These are phyloP conservation scores for Mugil cephalus DNA, from an alignment of 2,113 vertebrate genomes.

Conservation along the genomic window DNA sequence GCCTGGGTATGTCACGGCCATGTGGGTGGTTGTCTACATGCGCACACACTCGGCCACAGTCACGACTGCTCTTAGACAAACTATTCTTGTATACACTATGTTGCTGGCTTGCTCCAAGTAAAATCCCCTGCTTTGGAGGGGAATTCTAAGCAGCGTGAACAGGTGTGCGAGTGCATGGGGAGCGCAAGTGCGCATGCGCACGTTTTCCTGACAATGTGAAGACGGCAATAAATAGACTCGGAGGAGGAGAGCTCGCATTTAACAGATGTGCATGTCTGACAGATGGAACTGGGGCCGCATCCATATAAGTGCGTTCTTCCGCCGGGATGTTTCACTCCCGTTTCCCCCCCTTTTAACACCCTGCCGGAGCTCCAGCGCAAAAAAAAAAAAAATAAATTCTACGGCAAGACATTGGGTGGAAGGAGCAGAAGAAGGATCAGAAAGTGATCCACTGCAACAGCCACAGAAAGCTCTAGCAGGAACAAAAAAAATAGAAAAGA, in stretches of 20 bases:
- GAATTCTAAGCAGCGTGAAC: constrained; percentile 71
- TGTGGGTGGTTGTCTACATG: constrained; percentile 79
- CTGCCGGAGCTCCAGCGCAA: constrained; percentile 3
- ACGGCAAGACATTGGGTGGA: constrained; percentile 11
- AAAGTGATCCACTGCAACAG: constrained; percentile 57
- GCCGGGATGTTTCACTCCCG: neutral
- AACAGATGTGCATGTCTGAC: constrained; percentile 50
- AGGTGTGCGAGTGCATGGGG: constrained; percentile 59
- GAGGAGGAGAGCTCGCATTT: constrained; percentile 38
- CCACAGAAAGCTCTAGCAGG: constrained; percentile 57
- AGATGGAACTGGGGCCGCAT: constrained; percentile 27
- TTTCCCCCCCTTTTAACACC: neutral
- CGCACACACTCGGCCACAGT: constrained; percentile 54
- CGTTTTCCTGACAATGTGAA: constrained; percentile 9
- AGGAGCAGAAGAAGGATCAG: constrained; percentile 39
- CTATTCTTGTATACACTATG: constrained; percentile 72
- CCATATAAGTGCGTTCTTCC: constrained; percentile 25
- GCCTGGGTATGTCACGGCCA: constrained; percentile 77
- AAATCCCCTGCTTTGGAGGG: constrained; percentile 72
- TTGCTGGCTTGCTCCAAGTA: constrained; percentile 61
- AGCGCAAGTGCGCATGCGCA: constrained; percentile 20
- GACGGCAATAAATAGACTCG: constrained; percentile 32
- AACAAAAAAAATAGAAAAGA: too few relatives aligned
- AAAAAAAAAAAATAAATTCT: too few relatives aligned
- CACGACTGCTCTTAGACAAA: constrained; percentile 69